These are phyloP conservation scores for Malacosoma neustria DNA, from an alignment of 2,888 invertebrate species.

Conservation along the genomic window DNA sequence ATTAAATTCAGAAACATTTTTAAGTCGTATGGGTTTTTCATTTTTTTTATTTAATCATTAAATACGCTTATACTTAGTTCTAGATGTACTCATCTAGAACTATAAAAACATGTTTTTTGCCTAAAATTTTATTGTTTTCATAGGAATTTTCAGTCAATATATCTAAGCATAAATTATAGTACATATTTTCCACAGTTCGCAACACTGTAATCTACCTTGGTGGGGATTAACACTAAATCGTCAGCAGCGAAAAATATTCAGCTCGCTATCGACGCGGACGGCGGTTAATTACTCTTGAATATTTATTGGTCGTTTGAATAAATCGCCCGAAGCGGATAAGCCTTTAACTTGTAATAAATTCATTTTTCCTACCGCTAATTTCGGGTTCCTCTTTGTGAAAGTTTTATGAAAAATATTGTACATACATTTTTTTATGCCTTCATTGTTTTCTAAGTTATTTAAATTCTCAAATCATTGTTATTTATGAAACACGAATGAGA, in stretches of 20 bases:
- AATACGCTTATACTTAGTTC: too few relatives aligned
- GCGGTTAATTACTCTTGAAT: slow-evolving; percentile 70
- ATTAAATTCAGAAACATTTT: too few relatives aligned
- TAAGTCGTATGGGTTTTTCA: too few relatives aligned
- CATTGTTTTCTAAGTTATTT: neutral
- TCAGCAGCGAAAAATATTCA: slow-evolving; percentile 58
- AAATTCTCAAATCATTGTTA: neutral
- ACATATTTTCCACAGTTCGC: slow-evolving; percentile 38
- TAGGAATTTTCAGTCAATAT: too few relatives aligned
- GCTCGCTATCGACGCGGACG: slow-evolving; percentile 46
- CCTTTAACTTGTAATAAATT: slow-evolving; percentile 59
- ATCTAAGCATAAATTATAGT: too few relatives aligned
- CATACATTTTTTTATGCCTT: slow-evolving; percentile 6
- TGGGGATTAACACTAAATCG: slow-evolving; percentile 56
- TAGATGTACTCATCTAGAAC: too few relatives aligned
- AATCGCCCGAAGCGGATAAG: slow-evolving; percentile 58
- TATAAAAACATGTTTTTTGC: too few relatives aligned
- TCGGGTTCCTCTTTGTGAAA: slow-evolving; percentile 22
- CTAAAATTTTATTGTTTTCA: too few relatives aligned
- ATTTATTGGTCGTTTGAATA: slow-evolving; percentile 73
- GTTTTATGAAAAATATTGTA: too few relatives aligned
- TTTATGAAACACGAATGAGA: neutral
- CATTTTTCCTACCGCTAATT: slow-evolving; percentile 45
- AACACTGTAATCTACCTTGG: slow-evolving; percentile 60
- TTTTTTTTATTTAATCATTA: too few relatives aligned